Evolutionary conservation across 2,888 invertebrate species (phyloP).

Genomic region (Schizaphis graminum): DNA sequence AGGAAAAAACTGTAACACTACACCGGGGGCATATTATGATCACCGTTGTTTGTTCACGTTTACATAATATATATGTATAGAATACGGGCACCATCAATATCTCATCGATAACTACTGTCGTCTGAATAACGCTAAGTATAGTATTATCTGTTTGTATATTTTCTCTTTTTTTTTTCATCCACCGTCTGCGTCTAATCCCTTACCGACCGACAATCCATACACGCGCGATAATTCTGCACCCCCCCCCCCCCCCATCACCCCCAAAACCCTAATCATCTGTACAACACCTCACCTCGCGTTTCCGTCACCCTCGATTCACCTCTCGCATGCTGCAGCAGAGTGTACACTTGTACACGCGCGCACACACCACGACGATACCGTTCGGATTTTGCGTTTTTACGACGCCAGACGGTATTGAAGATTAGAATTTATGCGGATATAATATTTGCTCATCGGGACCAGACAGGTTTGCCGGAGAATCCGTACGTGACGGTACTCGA

Average conservation of each 20-base stretch:
- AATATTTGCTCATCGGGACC: conserved; percentile 21
- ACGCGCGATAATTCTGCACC: not conserved
- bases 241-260: not conserved
- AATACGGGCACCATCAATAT: not conserved
- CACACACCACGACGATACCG: not conserved
- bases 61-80: not conserved
- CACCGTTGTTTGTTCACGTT: not conserved
- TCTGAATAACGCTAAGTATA: not conserved
- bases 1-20: not conserved
- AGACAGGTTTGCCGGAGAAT: not conserved
- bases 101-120: conserved; percentile 12
- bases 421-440: conserved; percentile 36
- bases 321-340: not conserved
- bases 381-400: not conserved
- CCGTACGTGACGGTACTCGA: conserved; percentile 42
- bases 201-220: not conserved
- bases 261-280: not conserved
- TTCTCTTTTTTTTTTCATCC: not conserved
- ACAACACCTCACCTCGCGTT: not conserved
- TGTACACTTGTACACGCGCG: not conserved
- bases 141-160: not conserved
- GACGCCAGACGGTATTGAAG: not conserved
- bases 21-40: not conserved
- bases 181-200: not conserved
- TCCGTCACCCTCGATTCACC: not conserved